Base-by-base conservation (phyloP, 2,888 invertebrate genomes). In the Drosophila infuscata region DNA sequence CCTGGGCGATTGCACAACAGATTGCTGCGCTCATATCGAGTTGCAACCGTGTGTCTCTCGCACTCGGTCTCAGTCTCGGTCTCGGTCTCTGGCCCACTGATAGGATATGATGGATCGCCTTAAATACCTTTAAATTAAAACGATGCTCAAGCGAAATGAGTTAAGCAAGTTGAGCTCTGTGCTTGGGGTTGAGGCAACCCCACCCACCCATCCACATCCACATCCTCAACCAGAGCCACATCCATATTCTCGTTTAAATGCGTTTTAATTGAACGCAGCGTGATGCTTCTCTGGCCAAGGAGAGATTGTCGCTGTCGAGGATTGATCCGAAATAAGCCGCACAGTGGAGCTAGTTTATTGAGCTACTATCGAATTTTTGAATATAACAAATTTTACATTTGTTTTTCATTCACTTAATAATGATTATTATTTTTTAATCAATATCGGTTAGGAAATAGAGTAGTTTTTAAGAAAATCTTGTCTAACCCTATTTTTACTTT, bases 71-170 rank as follows among this genome's bases (percentile, higher is more conserved):
- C 25, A 2, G 71, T 54, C 46, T 29, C 49, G 25, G 20, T 41
- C 36, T 3, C 7, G 30, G 35, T 43, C 52, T 56, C 71, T 46
- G 67, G 80, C 70, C 67, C 62, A 76, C 88, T 80, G 88, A 88
- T 89, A 80, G 72, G 83, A 51, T 91, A 89, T 91, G 91, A 91
- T 92, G 92, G 92, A 92, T 92, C 90, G 92, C 88, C 87, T 90
- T 91, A 91, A 92, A 92, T 92, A 91, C 92, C 92, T 92, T 92
- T 88, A 91, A 92, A 92, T 92, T 92, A 92, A 92, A 92, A 91
- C 79, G 91, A 75, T 59, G 87, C 88, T 79, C 83, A 84, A 65
- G 32, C 79, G 82, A 81, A 85, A 83, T 88, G 87, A 85, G 83
- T 83, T 83, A 67, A 63, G 79, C 65, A 70, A 70, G 71, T 70